Percentiles rank a stretch among this genome's conserved stretches.
Conservation (phyloP, 2,797 vertebrate genomes). For the Microhierax caerulescens region DNA sequence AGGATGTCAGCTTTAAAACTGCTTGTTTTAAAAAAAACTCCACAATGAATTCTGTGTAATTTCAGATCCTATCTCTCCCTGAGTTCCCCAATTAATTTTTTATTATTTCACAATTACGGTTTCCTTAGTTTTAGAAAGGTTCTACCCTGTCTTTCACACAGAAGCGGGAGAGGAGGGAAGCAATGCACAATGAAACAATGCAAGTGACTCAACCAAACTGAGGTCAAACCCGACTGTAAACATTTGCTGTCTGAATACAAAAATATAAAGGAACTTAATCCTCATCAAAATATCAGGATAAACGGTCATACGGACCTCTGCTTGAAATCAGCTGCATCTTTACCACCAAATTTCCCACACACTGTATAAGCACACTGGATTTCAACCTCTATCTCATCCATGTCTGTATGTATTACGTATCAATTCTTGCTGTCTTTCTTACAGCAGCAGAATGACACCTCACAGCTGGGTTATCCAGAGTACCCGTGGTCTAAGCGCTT, state of each 20-base stretch:
- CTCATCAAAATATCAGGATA: neutral
- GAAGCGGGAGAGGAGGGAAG: slow-evolving; percentile 18
- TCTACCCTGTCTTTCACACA: slow-evolving; percentile 12
- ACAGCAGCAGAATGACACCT: neutral
- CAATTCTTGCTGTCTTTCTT: neutral
- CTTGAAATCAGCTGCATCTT: neutral
- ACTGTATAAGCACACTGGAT: neutral
- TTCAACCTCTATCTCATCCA: fast-evolving
- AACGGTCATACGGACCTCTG: neutral
- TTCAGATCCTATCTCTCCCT: slow-evolving; percentile 43
- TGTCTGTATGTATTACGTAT: fast-evolving
- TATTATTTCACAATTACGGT: slow-evolving; percentile 39
- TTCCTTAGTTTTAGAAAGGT: slow-evolving; percentile 51
- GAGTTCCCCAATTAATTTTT: slow-evolving; percentile 34
- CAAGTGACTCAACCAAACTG: slow-evolving; percentile 18
- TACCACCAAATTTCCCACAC: neutral
- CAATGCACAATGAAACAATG: slow-evolving; percentile 55
- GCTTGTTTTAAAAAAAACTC: slow-evolving; percentile 5
- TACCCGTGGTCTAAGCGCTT: neutral
- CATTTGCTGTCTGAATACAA: neutral
- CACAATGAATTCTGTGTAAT: slow-evolving; percentile 37
- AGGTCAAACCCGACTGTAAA: slow-evolving; percentile 3
- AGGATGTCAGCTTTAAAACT: slow-evolving; percentile 43
- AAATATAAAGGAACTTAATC: neutral
- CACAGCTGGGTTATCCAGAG: neutral